Percentiles rank a stretch among this genome's conserved stretches.
These are phyloP conservation scores for Encarsia formosa DNA, from an alignment of 2,888 invertebrate genomes.

Conservation along the genomic window DNA sequence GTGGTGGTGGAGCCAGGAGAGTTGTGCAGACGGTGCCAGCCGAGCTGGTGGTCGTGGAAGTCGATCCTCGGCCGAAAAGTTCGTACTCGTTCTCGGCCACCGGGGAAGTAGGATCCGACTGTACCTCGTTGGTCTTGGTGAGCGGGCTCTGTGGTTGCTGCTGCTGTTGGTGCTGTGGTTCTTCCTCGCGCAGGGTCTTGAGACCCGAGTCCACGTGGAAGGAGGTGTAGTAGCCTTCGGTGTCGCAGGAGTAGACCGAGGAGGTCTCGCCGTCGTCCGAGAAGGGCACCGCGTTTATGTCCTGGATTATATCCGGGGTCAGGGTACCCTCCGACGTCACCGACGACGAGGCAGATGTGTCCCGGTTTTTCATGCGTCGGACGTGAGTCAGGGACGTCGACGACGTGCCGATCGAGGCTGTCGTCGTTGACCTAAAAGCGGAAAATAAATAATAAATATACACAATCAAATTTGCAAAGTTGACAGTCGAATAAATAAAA, in stretches of 20 bases:
- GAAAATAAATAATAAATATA: neutral
- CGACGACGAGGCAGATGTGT: conserved; percentile 76
- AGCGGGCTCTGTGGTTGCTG: conserved; percentile 63
- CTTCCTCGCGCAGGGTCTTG: conserved; percentile 76
- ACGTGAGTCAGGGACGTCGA: conserved; percentile 49
- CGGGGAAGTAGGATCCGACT: conserved; percentile 65
- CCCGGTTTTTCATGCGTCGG: conserved; percentile 46
- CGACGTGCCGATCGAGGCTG: conserved; percentile 49
- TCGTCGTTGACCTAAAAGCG: conserved; percentile 47
- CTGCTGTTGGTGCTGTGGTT: conserved; percentile 59
- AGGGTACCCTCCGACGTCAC: conserved; percentile 81
- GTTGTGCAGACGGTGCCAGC: conserved; percentile 87
- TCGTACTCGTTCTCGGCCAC: conserved; percentile 86
- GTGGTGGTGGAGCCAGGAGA: conserved; percentile 74
- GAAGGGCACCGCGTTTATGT: conserved; percentile 57
- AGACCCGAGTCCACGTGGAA: conserved; percentile 95
- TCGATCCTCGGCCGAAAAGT: conserved; percentile 85
- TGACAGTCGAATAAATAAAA: no score
- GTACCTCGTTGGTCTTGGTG: conserved; percentile 58
- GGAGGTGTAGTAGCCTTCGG: conserved; percentile 96
- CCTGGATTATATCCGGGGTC: conserved; percentile 77
- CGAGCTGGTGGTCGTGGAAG: conserved; percentile 85
- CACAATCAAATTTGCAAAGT: neutral
- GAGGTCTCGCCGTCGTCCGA: conserved; percentile 80
- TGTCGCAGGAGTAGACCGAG: conserved; percentile 92